Conservation (phyloP, 1,140 invertebrate genomes). For the Heterodera carotae region DNA sequence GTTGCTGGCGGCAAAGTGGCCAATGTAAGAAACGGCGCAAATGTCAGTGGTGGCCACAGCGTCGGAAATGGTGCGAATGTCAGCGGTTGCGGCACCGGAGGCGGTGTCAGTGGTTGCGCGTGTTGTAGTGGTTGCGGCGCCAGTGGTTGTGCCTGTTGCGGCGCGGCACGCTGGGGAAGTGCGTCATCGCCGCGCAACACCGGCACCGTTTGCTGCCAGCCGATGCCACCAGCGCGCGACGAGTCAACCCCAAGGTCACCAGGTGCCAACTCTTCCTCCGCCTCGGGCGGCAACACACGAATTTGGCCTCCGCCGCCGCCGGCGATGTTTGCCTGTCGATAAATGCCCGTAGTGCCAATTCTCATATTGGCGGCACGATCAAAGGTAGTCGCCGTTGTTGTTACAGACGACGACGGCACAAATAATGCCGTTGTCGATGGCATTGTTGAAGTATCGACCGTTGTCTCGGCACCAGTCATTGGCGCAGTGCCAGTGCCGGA, state of each 20-base stretch:
- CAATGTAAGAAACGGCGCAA: too few species aligned
- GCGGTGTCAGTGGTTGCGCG: neutral
- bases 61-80: too few species aligned
- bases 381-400: too few species aligned
- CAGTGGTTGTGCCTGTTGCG: neutral
- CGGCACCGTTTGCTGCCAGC: neutral
- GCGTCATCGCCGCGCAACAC: constrained; percentile 4
- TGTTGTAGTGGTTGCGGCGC: neutral
- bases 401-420: too few species aligned
- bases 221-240: neutral
- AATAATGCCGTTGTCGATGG: too few species aligned
- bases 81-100: neutral
- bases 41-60: neutral
- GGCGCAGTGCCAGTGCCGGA: neutral
- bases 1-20: too few species aligned
- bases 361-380: too few species aligned
- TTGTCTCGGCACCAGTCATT: neutral
- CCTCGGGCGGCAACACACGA: neutral
- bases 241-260: too few species aligned
- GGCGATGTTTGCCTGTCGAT: neutral
- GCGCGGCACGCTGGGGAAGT: neutral
- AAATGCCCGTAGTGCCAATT: neutral
- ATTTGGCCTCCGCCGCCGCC: neutral
- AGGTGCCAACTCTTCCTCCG: neutral
- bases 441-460: neutral